A percentile compares a stretch with the other conserved stretches of the same genome.
These are phyloP conservation scores for Chelmon rostratus DNA, from an alignment of 2,797 vertebrate genomes.

Conservation along the genomic window DNA sequence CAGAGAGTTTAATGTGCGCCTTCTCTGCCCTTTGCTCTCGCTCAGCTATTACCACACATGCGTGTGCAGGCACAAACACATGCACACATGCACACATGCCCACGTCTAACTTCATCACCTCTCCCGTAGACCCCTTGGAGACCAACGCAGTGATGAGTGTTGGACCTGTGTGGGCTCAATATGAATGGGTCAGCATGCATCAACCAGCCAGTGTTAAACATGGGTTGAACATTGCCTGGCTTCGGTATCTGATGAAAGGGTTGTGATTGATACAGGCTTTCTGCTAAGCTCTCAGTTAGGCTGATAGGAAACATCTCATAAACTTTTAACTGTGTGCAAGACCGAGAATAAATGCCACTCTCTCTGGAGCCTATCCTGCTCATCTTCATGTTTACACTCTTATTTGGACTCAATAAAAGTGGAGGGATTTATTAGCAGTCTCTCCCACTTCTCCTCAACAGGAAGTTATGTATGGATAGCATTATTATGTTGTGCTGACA, in stretches of 20 bases:
- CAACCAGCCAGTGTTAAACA: constrained; percentile 7
- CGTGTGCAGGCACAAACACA: constrained; percentile 17
- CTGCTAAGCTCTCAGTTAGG: not conserved
- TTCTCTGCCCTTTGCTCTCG: constrained; percentile 44
- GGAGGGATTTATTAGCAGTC: not conserved
- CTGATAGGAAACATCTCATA: constrained; percentile 20
- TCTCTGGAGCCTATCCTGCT: not conserved
- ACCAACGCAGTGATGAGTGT: constrained; percentile 25
- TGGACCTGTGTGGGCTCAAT: constrained; percentile 9
- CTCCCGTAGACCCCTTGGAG: constrained; percentile 37
- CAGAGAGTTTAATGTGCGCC: constrained; percentile 60
- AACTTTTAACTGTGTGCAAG: not conserved
- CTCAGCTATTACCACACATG: constrained; percentile 42
- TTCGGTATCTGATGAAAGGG: not conserved
- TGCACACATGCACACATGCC: constrained; percentile 20
- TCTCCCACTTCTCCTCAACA: not conserved
- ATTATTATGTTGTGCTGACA: constrained; percentile 1
- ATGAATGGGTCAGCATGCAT: constrained; percentile 13
- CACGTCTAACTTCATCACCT: constrained; percentile 47
- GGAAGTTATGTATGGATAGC: not conserved
- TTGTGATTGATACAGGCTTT: constrained; percentile 26
- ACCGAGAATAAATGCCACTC: constrained; percentile 10
- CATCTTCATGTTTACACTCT: not conserved
- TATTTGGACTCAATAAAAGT: not conserved
- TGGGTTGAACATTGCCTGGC: constrained; percentile 1